Evolutionary conservation across 2,888 invertebrate genomes (phyloP).

Genomic region (Caenorhabditis sp.): DNA sequence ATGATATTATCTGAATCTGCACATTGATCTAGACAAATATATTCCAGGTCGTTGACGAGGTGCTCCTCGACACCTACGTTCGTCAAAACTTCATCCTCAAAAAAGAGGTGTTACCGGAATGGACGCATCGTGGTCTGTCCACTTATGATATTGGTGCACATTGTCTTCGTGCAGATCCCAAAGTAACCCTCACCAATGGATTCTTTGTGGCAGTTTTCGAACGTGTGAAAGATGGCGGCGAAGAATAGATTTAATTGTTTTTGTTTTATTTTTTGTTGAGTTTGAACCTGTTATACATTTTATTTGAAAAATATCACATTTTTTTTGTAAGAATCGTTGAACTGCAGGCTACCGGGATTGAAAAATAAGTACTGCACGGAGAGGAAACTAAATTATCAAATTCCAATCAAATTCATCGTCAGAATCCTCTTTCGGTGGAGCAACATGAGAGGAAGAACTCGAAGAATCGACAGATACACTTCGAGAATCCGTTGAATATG

Average conservation of each 20-base stretch:
- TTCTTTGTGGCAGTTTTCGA: slow-evolving; percentile 92
- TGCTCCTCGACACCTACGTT: slow-evolving; percentile 50
- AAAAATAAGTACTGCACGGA: neutral
- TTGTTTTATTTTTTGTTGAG: slow-evolving; percentile 9
- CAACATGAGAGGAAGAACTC: slow-evolving; percentile 12
- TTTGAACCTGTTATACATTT: neutral
- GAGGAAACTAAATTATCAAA: slow-evolving; percentile 14
- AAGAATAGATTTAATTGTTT: slow-evolving; percentile 6
- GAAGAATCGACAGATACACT: slow-evolving; percentile 4
- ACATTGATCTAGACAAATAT: slow-evolving; percentile 13
- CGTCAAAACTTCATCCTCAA: slow-evolving; percentile 57
- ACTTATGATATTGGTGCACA: slow-evolving; percentile 72
- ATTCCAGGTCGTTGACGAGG: slow-evolving; percentile 32
- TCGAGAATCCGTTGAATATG: slow-evolving; percentile 6
- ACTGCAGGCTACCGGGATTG: neutral
- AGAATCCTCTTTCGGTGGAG: slow-evolving; percentile 22
- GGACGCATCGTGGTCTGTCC: slow-evolving; percentile 72
- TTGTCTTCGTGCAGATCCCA: slow-evolving; percentile 83
- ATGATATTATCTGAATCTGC: no score
- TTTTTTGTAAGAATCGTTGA: neutral
- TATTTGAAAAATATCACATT: neutral
- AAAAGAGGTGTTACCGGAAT: slow-evolving; percentile 73
- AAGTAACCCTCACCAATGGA: slow-evolving; percentile 81
- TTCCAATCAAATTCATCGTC: slow-evolving; percentile 58
- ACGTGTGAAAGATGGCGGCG: slow-evolving; percentile 24